A percentile compares a stretch with the other conserved stretches of the same genome.
Evolutionary conservation across 2,797 vertebrate genomes (phyloP).

Genomic region (Tragopan temminckii): DNA sequence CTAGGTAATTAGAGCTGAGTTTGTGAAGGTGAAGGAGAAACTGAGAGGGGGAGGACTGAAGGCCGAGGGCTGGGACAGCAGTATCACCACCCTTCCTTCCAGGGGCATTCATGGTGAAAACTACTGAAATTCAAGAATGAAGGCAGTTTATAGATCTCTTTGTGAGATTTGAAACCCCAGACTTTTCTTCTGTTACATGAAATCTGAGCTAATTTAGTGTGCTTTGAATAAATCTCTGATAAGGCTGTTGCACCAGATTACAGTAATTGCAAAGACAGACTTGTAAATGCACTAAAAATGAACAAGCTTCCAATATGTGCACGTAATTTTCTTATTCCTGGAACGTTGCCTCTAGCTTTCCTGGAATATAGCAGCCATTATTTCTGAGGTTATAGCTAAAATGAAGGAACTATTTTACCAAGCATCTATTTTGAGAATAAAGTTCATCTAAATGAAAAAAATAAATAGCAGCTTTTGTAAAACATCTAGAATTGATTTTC

Average conservation of each 20-base stretch:
- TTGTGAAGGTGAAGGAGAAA: not conserved
- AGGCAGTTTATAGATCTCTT: not conserved
- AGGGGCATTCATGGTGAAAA: not conserved
- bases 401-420: not conserved
- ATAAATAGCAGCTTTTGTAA: not conserved
- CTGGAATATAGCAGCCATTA: not conserved
- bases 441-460: not conserved
- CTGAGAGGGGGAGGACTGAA: not conserved
- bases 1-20: not conserved
- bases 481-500: not conserved
- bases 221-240: slow-evolving; percentile 13
- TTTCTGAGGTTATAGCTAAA: slow-evolving; percentile 14
- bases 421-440: not conserved
- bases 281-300: slow-evolving; percentile 6
- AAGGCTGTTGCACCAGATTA: not conserved
- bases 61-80: not conserved
- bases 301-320: not conserved
- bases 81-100: not conserved
- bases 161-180: not conserved
- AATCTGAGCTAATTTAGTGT: not conserved
- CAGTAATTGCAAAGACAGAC: not conserved
- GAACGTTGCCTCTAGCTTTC: not conserved
- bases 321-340: slow-evolving; percentile 38
- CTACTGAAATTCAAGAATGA: not conserved
- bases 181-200: not conserved